These are phyloP conservation scores for Intellagama lesueurii DNA, from an alignment of 2,797 vertebrate genomes.

Conservation along the genomic window DNA sequence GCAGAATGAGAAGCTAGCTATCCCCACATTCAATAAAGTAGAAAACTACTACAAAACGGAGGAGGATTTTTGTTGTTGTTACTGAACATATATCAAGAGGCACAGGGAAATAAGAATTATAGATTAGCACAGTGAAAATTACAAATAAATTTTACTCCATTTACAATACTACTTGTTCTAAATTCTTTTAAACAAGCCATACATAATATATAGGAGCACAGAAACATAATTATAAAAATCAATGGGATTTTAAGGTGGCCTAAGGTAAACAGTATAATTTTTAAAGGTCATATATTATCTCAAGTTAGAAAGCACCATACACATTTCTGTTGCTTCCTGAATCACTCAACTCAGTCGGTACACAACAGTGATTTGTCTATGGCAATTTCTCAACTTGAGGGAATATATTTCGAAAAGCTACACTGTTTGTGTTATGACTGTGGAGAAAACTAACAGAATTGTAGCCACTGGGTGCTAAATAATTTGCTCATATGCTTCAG, in stretches of 20 bases:
- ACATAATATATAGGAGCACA: conserved; percentile 27
- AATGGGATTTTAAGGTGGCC: not conserved
- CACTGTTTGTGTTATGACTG: no score
- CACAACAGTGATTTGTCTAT: no score
- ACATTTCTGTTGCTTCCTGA: no score
- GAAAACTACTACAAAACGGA: not conserved
- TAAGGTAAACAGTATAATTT: no score
- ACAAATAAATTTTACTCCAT: conserved; percentile 46
- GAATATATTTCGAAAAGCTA: no score
- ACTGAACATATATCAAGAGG: conserved; percentile 56
- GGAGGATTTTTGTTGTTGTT: conserved; percentile 13
- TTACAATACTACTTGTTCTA: conserved; percentile 49
- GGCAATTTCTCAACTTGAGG: no score
- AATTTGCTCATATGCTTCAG: conserved; percentile 47
- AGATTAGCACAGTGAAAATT: conserved; percentile 64
- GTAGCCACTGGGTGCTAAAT: conserved; percentile 26
- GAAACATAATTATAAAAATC: conserved; percentile 49
- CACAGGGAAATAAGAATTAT: conserved; percentile 63
- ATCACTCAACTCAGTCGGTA: no score
- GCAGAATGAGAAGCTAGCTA: conserved; percentile 56
- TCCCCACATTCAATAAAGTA: conserved; percentile 47
- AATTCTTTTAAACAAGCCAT: conserved; percentile 48
- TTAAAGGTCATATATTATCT: no score
- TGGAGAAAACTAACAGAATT: no score
- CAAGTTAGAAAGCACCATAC: no score